Conservation (phyloP, 2,888 invertebrate genomes). For the Brachyopa scutellaris region DNA sequence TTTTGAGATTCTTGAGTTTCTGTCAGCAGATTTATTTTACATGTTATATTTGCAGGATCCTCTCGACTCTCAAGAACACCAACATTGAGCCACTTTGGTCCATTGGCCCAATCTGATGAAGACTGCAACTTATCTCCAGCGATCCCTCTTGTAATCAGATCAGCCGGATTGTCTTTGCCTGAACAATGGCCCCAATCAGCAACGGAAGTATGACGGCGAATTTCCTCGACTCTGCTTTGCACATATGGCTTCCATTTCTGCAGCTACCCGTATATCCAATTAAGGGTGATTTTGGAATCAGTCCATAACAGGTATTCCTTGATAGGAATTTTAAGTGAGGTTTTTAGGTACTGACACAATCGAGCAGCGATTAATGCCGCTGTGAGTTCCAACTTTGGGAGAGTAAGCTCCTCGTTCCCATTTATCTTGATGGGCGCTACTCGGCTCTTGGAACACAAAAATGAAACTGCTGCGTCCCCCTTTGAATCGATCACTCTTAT, state of each 20-base stretch:
- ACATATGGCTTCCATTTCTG: conserved; percentile 47
- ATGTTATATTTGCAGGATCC: not conserved
- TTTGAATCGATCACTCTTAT: not conserved
- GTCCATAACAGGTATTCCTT: conserved; percentile 9
- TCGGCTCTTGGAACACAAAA: conserved; percentile 36
- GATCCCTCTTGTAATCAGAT: conserved; percentile 35
- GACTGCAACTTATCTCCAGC: conserved; percentile 31
- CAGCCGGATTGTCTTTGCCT: conserved; percentile 36
- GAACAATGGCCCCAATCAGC: conserved; percentile 33
- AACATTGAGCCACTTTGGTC: conserved; percentile 29
- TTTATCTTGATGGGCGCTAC: conserved; percentile 33
- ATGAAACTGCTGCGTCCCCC: not conserved
- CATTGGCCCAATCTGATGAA: conserved; percentile 28
- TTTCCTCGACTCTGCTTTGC: conserved; percentile 38
- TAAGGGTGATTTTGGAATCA: conserved; percentile 33
- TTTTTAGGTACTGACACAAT: conserved; percentile 17
- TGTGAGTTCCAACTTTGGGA: conserved; percentile 38
- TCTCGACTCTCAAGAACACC: conserved; percentile 2
- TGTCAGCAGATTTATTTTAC: not conserved
- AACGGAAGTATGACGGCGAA: conserved; percentile 14
- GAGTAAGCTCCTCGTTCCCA: not conserved
- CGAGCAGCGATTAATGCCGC: conserved; percentile 26
- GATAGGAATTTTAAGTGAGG: not conserved
- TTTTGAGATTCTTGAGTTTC: not conserved
- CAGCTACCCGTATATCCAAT: conserved; percentile 35